Base-by-base conservation (phyloP, 2,888 invertebrate species). In the Pachymerium ferrugineum region DNA sequence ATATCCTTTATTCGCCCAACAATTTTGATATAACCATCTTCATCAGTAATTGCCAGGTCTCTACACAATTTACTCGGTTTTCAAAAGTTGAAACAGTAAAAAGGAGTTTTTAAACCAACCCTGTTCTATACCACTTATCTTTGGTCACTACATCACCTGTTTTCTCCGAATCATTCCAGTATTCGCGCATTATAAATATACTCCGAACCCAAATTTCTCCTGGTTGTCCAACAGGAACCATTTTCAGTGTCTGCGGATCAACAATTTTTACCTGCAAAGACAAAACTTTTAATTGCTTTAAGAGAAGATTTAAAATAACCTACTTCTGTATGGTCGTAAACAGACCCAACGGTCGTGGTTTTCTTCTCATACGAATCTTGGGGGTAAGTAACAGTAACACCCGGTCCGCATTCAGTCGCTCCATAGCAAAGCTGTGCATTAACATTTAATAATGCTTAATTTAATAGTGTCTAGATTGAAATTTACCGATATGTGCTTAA, bases 131-230 rank as follows among this genome's bases (percentile, higher is more conserved):
- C 94, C 95, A 96, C 30, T 89, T 85, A 75, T 90, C 89, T 16
- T 84, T 79, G 4, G 86, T 86, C 1, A 93, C 83, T 0, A 86
- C 86, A 78, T 90, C 87, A 28, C 81, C 85, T 0, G 94, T 94
- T 81, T 89, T 91, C 75, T 87, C 87, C 1, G 88, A 87, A 76
- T 94, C 92, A 14, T 86, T 86, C 89, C 90, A 94, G 83, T 96
- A 96, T 28, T 88, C 86, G 69, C 89, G 83, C 91, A 95, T 94
- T n/a, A 84, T 88, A 75, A 82, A 83, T 82, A 92, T 93, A 0
- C 93, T 92, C 30, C 92, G 85, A 0, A 88, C 84, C 80, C 88
- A 87, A 69, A 94, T 83, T 82, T 95, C 93, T 0, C 95, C 95
- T 0, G 88, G 83, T n/a, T 83, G 83, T 0, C 90, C 92, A 72